Percentiles rank a stretch among this genome's conserved stretches.
Evolutionary conservation across 2,113 vertebrate species (phyloP).

Genomic region (Megaceryle maxima): DNA sequence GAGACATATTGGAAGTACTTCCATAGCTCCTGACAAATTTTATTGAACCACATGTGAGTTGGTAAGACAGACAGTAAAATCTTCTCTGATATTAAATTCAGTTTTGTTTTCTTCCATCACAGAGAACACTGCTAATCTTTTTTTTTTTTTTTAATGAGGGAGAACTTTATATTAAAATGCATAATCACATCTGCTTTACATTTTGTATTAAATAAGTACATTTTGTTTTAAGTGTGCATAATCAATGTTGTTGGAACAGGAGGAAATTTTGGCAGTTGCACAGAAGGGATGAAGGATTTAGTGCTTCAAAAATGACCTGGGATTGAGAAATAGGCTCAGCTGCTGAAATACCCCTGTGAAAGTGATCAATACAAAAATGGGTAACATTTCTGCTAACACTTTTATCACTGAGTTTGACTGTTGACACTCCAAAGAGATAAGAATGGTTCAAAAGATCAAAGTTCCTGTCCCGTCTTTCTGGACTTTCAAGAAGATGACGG

Average conservation of each 20-base stretch:
- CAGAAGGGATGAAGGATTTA: not conserved
- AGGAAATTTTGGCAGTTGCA: conserved; percentile 1
- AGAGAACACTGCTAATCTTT: not conserved
- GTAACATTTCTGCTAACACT: conserved; percentile 17
- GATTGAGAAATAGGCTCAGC: not conserved
- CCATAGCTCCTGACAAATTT: not conserved
- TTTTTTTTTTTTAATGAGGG: not conserved
- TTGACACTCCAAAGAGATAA: conserved; percentile 20
- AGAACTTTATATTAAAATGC: conserved; percentile 16
- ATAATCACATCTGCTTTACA: not conserved
- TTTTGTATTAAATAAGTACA: not conserved
- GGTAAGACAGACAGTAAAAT: not conserved
- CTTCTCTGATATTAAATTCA: not conserved
- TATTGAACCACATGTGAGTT: not conserved
- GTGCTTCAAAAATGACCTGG: not conserved
- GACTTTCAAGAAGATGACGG: not conserved
- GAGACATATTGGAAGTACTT: not conserved
- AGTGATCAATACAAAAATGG: conserved; percentile 31
- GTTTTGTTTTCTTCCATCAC: not conserved
- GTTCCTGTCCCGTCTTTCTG: not conserved
- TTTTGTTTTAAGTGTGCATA: not conserved
- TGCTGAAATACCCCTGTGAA: not conserved
- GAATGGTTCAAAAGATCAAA: conserved; percentile 19
- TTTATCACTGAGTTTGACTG: conserved; percentile 21
- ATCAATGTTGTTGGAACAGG: not conserved